Percentiles rank a stretch among this genome's conserved stretches.
Conservation (phyloP, 2,888 invertebrate species). For the Brachyopa scutellaris region DNA sequence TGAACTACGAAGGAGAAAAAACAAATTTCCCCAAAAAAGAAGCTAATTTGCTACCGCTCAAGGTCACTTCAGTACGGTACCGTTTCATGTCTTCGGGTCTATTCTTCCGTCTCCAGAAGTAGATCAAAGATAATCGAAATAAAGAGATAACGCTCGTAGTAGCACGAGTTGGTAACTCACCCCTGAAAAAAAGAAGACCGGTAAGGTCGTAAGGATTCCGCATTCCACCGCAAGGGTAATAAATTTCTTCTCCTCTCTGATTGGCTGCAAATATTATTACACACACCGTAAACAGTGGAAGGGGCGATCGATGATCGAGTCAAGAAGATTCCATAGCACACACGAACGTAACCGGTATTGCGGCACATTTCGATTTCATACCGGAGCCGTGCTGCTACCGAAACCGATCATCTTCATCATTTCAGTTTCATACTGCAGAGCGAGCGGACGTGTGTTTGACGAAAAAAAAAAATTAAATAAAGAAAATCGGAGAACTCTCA, state of each 20-base stretch:
- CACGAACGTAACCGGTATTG: constrained; percentile 44
- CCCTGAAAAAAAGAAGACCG: constrained; percentile 25
- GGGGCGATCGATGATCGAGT: constrained; percentile 15
- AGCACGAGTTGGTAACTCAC: constrained; percentile 49
- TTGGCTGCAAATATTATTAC: constrained; percentile 16
- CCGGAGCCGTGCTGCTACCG: background rate
- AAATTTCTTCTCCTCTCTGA: constrained; percentile 14
- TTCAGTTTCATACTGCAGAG: constrained; percentile 32
- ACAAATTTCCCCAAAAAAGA: constrained; percentile 19
- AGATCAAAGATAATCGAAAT: constrained; percentile 37
- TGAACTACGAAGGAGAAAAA: background rate
- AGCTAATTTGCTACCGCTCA: constrained; percentile 32
- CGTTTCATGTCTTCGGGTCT: too few species aligned
- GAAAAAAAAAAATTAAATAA: too few species aligned
- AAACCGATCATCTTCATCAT: constrained; percentile 25
- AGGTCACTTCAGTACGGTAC: constrained; percentile 20
- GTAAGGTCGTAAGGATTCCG: too few species aligned
- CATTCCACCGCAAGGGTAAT: constrained; percentile 33
- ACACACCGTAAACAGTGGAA: background rate
- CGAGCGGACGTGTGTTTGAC: constrained; percentile 33
- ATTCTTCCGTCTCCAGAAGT: constrained; percentile 28
- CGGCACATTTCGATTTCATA: background rate
- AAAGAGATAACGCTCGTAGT: constrained; percentile 49
- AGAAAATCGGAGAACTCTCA: too few species aligned
- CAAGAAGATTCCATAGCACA: constrained; percentile 32